These are phyloP conservation scores for Batillaria attramentaria DNA, from an alignment of 1,140 invertebrate species.

Conservation along the genomic window DNA sequence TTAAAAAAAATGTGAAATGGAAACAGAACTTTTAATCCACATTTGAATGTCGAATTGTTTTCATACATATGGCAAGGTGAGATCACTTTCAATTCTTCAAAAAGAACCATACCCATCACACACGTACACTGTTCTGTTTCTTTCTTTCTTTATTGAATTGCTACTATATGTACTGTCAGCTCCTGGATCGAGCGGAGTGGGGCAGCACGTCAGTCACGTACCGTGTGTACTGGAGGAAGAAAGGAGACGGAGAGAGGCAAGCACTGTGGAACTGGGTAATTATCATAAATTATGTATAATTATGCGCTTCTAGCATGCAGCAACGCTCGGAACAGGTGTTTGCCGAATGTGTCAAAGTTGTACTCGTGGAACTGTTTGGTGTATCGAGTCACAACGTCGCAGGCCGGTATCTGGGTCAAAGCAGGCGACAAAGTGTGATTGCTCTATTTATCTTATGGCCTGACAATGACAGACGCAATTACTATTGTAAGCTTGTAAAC, in stretches of 20 bases:
- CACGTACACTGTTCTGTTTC: not conserved
- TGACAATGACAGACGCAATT: too few relatives aligned
- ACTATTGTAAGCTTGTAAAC: too few relatives aligned
- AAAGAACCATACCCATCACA: not conserved
- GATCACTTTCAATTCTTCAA: not conserved
- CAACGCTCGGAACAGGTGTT: too few relatives aligned
- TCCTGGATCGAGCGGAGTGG: slow-evolving; percentile 42
- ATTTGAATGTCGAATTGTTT: not conserved
- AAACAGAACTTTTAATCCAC: not conserved
- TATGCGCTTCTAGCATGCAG: too few relatives aligned
- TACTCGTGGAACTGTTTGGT: too few relatives aligned
- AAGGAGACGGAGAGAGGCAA: not conserved
- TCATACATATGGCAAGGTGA: not conserved
- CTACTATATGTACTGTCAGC: slow-evolving; percentile 41
- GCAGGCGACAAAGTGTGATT: too few relatives aligned
- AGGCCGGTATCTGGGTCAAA: too few relatives aligned
- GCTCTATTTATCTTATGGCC: too few relatives aligned
- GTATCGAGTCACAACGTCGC: too few relatives aligned
- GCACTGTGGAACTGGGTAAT: slow-evolving; percentile 36
- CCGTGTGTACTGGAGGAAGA: slow-evolving; percentile 51
- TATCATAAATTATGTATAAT: too few relatives aligned
- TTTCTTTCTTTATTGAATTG: not conserved
- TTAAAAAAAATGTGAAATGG: not conserved
- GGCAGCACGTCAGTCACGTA: slow-evolving; percentile 48
- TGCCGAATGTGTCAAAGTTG: too few relatives aligned